A percentile compares a stretch with the other conserved stretches of the same genome.
Evolutionary conservation across 2,113 vertebrate genomes (phyloP).

Genomic region (Chloebia gouldiae): DNA sequence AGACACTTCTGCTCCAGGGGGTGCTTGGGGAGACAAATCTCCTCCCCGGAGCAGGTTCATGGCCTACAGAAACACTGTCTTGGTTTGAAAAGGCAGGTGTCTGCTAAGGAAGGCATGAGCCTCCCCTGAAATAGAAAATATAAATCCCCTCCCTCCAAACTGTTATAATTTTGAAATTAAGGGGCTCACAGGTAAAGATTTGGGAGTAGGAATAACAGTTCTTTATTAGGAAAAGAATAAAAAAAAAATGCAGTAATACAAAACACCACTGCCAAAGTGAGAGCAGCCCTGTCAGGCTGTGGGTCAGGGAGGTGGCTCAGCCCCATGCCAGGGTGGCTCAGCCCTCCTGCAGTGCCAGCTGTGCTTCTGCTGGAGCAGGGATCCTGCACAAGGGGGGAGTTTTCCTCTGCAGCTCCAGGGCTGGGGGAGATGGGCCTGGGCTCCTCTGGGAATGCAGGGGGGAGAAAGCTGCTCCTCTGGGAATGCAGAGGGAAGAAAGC

Average conservation of each 20-base stretch:
- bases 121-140: background rate
- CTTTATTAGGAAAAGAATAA: background rate
- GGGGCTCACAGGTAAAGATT: background rate
- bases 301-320: too few relatives aligned
- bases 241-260: fast-evolving
- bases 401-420: too few relatives aligned
- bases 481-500: too few relatives aligned
- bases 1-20: background rate
- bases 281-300: fast-evolving
- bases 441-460: too few relatives aligned
- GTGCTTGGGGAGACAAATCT: background rate
- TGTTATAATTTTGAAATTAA: background rate
- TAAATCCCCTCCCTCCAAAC: fast-evolving
- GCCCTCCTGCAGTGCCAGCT: too few relatives aligned
- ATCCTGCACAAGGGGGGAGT: too few relatives aligned
- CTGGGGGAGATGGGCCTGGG: too few relatives aligned
- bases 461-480: too few relatives aligned
- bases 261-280: background rate
- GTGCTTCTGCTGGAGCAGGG: too few relatives aligned
- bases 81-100: background rate
- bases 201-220: background rate
- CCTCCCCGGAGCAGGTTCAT: background rate
- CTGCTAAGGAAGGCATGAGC: background rate
- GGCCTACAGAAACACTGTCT: background rate
- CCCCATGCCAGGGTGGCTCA: too few relatives aligned